These are phyloP conservation scores for Onychomys torridus DNA, from an alignment of 2,797 vertebrate genomes.

Conservation along the genomic window DNA sequence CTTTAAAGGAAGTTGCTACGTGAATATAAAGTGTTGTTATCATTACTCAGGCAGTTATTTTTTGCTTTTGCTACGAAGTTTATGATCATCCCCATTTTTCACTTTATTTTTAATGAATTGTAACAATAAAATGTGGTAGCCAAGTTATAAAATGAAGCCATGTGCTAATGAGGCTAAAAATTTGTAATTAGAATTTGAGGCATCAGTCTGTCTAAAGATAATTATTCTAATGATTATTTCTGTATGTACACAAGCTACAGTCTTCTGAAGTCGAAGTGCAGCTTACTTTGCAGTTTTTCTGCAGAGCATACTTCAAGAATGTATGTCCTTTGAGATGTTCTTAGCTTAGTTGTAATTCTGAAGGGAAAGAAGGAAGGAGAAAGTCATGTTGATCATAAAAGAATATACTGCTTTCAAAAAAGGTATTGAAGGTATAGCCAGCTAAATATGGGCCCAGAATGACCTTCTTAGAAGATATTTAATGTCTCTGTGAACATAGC, in stretches of 20 bases:
- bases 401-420: background rate
- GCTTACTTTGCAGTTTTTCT: constrained; percentile 66
- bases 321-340: constrained; percentile 14
- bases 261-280: constrained; percentile 67
- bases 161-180: constrained; percentile 81
- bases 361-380: constrained; percentile 27
- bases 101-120: constrained; percentile 80
- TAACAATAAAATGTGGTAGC: constrained; percentile 82
- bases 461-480: background rate
- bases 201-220: constrained; percentile 77
- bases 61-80: constrained; percentile 68
- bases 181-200: constrained; percentile 82
- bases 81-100: constrained; percentile 78
- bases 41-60: constrained; percentile 65
- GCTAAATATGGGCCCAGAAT: constrained; percentile 3
- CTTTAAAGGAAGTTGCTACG: constrained; percentile 77
- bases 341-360: constrained; percentile 15
- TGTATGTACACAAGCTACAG: constrained; percentile 66
- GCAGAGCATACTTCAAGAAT: constrained; percentile 41
- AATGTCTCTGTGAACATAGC: background rate
- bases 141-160: constrained; percentile 77
- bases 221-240: constrained; percentile 80
- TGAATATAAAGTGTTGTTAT: constrained; percentile 71
- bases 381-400: constrained; percentile 47
- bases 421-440: background rate